Conservation (phyloP, 2,113 vertebrate species). For the Camelus bactrianus region DNA sequence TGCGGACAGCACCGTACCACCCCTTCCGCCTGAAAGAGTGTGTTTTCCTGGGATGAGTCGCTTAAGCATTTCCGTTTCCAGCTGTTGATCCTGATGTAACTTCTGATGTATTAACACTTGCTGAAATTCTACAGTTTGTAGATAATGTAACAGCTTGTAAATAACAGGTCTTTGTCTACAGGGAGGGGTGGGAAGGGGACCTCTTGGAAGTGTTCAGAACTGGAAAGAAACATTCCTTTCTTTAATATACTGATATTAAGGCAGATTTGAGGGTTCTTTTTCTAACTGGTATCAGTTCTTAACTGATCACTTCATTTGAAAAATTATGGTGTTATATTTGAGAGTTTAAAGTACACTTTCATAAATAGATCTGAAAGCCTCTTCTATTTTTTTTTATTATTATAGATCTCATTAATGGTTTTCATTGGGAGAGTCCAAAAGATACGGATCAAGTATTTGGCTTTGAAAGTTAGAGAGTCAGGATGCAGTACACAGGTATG, state of each 20-base stretch:
- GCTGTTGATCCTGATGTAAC: not conserved
- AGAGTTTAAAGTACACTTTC: not conserved
- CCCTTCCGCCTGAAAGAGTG: not conserved
- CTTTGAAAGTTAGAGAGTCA: constrained; percentile 25
- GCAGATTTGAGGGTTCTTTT: not conserved
- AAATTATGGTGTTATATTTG: not conserved
- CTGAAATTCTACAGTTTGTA: not conserved
- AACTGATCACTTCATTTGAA: not conserved
- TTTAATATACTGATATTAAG: not conserved
- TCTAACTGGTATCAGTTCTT: not conserved
- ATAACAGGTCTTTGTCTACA: not conserved
- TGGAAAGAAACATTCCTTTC: not conserved
- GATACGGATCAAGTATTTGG: not conserved
- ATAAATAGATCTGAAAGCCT: not conserved
- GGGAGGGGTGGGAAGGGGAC: not conserved
- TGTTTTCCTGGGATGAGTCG: not conserved
- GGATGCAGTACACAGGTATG: not conserved
- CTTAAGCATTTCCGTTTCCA: not conserved
- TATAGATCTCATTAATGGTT: not conserved
- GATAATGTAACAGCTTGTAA: too few relatives aligned
- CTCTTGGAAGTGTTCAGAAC: not conserved
- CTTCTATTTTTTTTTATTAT: not conserved
- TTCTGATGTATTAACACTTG: not conserved
- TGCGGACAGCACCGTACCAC: not conserved
- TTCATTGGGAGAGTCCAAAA: not conserved